Evolutionary conservation across 1,140 invertebrate genomes (phyloP).

Genomic region (Aleiodes sp.): DNA sequence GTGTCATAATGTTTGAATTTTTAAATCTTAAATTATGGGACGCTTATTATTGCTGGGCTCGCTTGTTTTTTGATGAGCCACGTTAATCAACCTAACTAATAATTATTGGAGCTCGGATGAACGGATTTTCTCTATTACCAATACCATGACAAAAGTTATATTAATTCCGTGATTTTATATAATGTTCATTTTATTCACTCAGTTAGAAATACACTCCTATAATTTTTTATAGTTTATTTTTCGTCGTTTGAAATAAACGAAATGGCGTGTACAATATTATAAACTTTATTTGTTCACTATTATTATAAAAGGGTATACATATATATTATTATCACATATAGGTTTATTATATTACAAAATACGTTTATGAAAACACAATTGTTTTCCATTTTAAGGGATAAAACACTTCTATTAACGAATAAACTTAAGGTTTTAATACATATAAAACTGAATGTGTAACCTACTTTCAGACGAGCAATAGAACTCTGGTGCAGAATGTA

Average conservation of each 20-base stretch:
- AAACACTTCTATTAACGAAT: constrained; percentile 19
- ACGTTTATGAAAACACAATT: constrained; percentile 9
- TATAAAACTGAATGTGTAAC: constrained; percentile 66
- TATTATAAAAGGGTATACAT: background rate
- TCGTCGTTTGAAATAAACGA: background rate
- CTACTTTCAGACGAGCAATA: constrained; percentile 69
- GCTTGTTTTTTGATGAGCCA: background rate
- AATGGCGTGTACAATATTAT: background rate
- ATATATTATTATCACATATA: too few species aligned
- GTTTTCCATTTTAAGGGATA: constrained; percentile 22
- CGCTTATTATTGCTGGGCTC: background rate
- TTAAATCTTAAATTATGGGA: too few species aligned
- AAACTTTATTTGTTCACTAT: background rate
- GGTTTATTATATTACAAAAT: background rate
- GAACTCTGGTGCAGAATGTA: constrained; percentile 69
- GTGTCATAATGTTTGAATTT: background rate
- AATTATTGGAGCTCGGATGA: background rate
- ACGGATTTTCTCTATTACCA: background rate
- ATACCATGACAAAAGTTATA: constrained; percentile 17
- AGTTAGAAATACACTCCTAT: background rate
- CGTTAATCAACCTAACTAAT: constrained; percentile 12
- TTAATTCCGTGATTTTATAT: background rate
- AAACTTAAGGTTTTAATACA: constrained; percentile 50
- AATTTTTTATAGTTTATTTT: constrained; percentile 8
- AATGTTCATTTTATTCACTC: constrained; percentile 4